Evolutionary conservation across 2,888 invertebrate genomes (phyloP).

Genomic region (Drepana falcataria): DNA sequence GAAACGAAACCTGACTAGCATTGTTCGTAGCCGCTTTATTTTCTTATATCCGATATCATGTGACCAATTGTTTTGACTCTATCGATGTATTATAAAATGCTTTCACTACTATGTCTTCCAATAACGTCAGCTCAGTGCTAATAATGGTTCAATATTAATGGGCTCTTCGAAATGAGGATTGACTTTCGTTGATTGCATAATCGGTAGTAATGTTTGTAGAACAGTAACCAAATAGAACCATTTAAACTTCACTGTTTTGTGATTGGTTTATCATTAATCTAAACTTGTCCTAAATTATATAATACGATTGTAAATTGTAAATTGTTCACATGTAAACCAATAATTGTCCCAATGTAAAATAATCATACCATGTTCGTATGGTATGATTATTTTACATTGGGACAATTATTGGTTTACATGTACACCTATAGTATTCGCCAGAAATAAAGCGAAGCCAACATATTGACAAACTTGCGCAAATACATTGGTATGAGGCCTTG

Average conservation of each 20-base stretch:
- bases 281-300: no score
- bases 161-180: constrained; percentile 7
- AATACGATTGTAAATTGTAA: no score
- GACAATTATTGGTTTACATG: no score
- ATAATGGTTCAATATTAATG: constrained; percentile 19
- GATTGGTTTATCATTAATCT: no score
- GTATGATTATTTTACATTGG: no score
- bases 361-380: no score
- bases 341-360: no score
- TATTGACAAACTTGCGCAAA: background rate
- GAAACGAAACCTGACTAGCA: constrained; percentile 50
- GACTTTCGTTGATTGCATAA: constrained; percentile 4
- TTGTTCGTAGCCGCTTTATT: constrained; percentile 43
- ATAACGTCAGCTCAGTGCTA: constrained; percentile 3
- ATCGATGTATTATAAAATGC: constrained; percentile 46
- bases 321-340: no score
- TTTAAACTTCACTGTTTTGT: no score
- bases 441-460: background rate
- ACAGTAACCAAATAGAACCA: background rate
- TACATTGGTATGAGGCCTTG: background rate
- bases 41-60: constrained; percentile 39
- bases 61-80: constrained; percentile 49
- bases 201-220: background rate
- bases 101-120: constrained; percentile 44
- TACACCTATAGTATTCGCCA: no score